Conservation (phyloP, 1,140 invertebrate species). For the Cydia pomonella region DNA sequence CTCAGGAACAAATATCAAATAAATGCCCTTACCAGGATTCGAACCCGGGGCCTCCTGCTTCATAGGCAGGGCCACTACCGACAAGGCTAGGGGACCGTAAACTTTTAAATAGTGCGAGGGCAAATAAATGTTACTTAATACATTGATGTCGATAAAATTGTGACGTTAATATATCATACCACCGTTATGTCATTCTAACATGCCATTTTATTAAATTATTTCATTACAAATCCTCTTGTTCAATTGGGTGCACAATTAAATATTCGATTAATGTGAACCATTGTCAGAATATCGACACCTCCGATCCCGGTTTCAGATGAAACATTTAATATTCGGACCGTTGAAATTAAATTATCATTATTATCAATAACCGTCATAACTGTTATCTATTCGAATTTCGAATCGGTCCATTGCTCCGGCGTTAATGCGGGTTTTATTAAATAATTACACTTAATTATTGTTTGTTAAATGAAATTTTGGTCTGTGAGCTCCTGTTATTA, state of each 20-base stretch:
- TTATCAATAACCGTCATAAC: conserved; percentile 4
- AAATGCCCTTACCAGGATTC: no score
- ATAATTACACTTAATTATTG: conserved; percentile 3
- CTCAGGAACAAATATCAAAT: no score
- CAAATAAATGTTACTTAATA: no score
- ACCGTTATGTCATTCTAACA: no score
- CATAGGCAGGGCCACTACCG: no score
- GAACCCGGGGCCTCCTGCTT: no score
- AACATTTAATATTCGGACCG: background rate
- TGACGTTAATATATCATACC: no score
- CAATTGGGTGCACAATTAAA: background rate
- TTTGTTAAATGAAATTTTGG: background rate
- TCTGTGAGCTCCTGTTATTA: background rate
- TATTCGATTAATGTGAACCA: background rate
- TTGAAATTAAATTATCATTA: conserved; percentile 8
- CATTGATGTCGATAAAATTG: no score
- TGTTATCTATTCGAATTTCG: background rate
- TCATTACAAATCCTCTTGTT: no score
- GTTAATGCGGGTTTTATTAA: background rate
- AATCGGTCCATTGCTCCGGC: background rate
- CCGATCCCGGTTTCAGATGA: background rate
- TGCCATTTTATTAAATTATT: no score
- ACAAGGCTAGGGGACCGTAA: no score
- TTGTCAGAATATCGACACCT: conserved; percentile 4
- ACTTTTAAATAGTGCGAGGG: no score